Percentiles rank a stretch among this genome's conserved stretches.
Evolutionary conservation across 1,140 invertebrate species (phyloP).

Genomic region (Tetramorium alpestre): DNA sequence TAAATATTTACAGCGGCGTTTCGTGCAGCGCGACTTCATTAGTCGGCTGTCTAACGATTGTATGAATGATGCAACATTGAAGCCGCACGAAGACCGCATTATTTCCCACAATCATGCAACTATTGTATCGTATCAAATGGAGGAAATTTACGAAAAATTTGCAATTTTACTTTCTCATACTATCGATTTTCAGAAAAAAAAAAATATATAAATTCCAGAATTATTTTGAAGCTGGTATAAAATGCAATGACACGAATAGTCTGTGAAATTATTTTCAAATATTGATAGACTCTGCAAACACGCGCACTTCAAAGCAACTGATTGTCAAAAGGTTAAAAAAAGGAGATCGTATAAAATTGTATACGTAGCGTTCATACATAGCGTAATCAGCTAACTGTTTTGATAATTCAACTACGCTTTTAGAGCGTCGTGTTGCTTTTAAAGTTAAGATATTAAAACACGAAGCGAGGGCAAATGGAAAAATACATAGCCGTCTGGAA

Average conservation of each 20-base stretch:
- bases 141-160: not conserved
- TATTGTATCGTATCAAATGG: not conserved
- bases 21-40: slow-evolving; percentile 46
- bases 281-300: not conserved
- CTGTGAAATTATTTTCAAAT: not conserved
- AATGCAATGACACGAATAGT: not conserved
- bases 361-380: too few species aligned
- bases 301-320: not conserved
- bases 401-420: not conserved
- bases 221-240: not conserved
- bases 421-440: not conserved
- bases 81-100: not conserved
- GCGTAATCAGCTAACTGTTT: not conserved
- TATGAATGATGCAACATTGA: slow-evolving; percentile 24
- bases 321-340: not conserved
- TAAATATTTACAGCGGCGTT: slow-evolving; percentile 37
- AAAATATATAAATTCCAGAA: not conserved
- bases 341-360: not conserved
- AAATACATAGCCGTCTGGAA: not conserved
- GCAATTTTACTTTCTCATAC: not conserved
- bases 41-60: slow-evolving; percentile 18
- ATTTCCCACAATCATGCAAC: not conserved
- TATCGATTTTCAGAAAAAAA: not conserved
- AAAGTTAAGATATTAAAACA: not conserved
- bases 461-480: not conserved